Evolutionary conservation across 2,888 invertebrate species (phyloP).

Genomic region (Ecliptopera silaceata): DNA sequence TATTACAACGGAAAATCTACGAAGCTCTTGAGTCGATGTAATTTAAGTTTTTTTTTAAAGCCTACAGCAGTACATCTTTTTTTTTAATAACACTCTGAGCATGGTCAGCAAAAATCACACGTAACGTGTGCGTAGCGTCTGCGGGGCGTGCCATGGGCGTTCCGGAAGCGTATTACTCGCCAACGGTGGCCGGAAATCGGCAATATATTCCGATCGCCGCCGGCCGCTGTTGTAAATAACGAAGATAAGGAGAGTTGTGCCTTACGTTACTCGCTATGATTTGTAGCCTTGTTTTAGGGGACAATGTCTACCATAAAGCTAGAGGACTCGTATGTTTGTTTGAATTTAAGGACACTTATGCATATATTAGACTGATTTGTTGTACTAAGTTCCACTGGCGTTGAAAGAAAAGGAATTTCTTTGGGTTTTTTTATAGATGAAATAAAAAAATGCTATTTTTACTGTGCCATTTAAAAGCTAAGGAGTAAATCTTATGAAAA

Average conservation of each 20-base stretch:
- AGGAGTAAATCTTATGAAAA: too few relatives aligned
- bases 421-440: too few relatives aligned
- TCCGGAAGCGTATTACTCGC: slow-evolving; percentile 80
- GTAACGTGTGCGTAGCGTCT: slow-evolving; percentile 39
- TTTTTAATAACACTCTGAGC: background rate
- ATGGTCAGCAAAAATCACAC: slow-evolving; percentile 31
- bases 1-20: too few relatives aligned
- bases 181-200: slow-evolving; percentile 74
- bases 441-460: too few relatives aligned
- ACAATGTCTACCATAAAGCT: background rate
- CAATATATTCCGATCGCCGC: slow-evolving; percentile 69
- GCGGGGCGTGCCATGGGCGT: slow-evolving; percentile 60
- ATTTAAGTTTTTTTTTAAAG: too few relatives aligned
- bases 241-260: slow-evolving; percentile 57
- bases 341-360: too few relatives aligned
- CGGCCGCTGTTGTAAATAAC: slow-evolving; percentile 59
- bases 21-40: too few relatives aligned
- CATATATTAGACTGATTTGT: too few relatives aligned
- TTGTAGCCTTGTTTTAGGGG: slow-evolving; percentile 29
- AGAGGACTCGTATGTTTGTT: background rate
- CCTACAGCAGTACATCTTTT: background rate
- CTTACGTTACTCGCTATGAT: slow-evolving; percentile 38
- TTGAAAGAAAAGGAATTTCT: too few relatives aligned
- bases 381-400: too few relatives aligned
- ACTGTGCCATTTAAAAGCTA: too few relatives aligned